phyloP scores from a whole-genome alignment of 2,797 vertebrate genomes.

The Limnodromus scolopaceus region DNA sequence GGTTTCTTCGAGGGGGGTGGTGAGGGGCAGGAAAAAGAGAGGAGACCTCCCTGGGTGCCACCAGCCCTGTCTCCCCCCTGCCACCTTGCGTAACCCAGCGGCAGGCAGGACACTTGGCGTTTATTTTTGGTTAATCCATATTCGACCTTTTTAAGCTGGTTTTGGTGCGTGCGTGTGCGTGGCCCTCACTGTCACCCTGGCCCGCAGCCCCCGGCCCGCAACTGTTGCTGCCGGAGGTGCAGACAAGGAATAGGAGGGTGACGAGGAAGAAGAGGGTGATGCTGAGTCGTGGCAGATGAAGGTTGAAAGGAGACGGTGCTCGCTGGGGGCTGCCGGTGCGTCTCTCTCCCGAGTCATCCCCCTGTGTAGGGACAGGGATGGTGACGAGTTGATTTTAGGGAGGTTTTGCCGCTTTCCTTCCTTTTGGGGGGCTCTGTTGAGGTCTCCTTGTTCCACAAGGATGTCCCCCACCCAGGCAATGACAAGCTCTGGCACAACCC shows the following conservation, averaged over 20 bases:
- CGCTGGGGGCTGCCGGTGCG: background rate
- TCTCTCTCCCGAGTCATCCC: background rate
- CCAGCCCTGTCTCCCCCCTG: background rate
- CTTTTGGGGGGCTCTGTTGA: background rate
- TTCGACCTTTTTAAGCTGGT: constrained; percentile 59
- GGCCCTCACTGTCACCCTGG: background rate
- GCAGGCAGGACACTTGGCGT: constrained; percentile 48
- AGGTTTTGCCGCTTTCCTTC: background rate
- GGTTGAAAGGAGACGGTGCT: constrained; percentile 50
- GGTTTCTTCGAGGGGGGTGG: too few relatives aligned
- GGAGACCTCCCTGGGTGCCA: background rate
- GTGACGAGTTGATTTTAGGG: background rate
- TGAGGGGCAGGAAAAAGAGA: background rate
- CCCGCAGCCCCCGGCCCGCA: constrained; percentile 33
- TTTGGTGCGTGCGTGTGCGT: background rate
- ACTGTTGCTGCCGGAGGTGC: constrained; percentile 72
- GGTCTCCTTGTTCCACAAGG: background rate
- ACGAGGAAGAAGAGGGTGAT: background rate
- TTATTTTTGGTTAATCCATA: constrained; percentile 65
- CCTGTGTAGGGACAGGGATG: background rate
- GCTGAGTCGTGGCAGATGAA: background rate
- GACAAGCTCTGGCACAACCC: background rate
- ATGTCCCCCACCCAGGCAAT: background rate
- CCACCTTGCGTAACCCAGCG: constrained; percentile 65
- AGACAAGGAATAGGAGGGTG: background rate